phyloP scores from a whole-genome alignment of 2,797 vertebrate genomes.

The Enteromius unitaeniatus region DNA sequence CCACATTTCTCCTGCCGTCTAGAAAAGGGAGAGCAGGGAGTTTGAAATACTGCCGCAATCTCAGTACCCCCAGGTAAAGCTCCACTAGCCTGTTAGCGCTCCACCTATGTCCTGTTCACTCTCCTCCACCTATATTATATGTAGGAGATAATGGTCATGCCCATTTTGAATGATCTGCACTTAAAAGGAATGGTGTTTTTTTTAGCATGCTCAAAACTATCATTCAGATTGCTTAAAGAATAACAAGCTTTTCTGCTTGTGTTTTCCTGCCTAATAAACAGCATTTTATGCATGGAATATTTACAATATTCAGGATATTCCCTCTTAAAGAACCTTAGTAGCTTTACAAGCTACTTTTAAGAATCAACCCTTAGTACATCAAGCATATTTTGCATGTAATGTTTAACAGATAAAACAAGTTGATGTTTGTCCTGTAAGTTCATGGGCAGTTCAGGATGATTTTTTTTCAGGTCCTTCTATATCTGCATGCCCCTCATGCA shows the following conservation, averaged over 20 bases:
- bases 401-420: background rate
- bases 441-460: conserved; percentile 35
- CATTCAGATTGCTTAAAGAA: conserved; percentile 1
- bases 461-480: conserved; percentile 27
- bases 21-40: conserved; percentile 85
- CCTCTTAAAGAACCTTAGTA: background rate
- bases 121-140: conserved; percentile 34
- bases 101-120: conserved; percentile 54
- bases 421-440: conserved; percentile 11
- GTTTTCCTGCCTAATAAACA: background rate
- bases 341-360: background rate
- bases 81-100: conserved; percentile 45
- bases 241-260: background rate
- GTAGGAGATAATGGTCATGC: conserved; percentile 47
- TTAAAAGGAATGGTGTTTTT: conserved; percentile 56
- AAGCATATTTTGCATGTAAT: conserved; percentile 39
- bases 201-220: conserved; percentile 42
- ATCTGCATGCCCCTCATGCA: conserved; percentile 35
- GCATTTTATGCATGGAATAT: conserved; percentile 34
- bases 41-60: conserved; percentile 83
- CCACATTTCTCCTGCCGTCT: conserved; percentile 74
- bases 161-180: conserved; percentile 56
- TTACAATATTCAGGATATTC: background rate
- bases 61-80: conserved; percentile 84
- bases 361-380: background rate